phyloP scores from a whole-genome alignment of 1,140 invertebrate species.

The Drosophila subobscura region DNA sequence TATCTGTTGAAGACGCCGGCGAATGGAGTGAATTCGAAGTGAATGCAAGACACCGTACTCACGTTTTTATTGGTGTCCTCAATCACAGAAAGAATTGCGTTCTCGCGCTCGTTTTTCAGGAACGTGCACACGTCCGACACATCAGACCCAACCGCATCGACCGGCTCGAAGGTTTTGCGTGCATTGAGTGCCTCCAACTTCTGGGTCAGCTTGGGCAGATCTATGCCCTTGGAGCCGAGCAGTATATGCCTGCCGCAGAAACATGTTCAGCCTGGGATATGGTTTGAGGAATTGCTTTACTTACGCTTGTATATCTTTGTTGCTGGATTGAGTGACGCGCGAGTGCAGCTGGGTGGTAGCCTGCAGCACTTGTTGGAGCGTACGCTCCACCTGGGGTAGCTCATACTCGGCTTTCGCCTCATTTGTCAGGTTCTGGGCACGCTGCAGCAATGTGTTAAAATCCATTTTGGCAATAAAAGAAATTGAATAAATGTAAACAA shows the following conservation, averaged over 20 bases:
- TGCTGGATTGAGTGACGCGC: slow-evolving; percentile 92
- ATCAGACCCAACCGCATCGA: slow-evolving; percentile 95
- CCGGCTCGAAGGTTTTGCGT: slow-evolving; percentile 92
- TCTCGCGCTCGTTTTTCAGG: slow-evolving; percentile 96
- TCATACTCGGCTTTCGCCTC: slow-evolving; percentile 93
- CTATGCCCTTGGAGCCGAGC: slow-evolving; percentile 95
- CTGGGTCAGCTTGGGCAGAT: slow-evolving; percentile 95
- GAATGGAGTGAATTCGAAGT: not conserved
- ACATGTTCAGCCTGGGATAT: not conserved
- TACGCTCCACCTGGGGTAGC: slow-evolving; percentile 94
- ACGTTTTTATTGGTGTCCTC: slow-evolving; percentile 95
- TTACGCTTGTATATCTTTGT: slow-evolving; percentile 97
- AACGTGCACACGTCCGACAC: slow-evolving; percentile 89
- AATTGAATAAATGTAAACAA: slow-evolving; percentile 46
- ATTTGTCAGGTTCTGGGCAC: slow-evolving; percentile 94
- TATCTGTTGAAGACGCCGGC: slow-evolving; percentile 85
- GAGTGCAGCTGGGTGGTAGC: slow-evolving; percentile 95
- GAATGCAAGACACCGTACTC: slow-evolving; percentile 71
- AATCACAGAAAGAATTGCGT: slow-evolving; percentile 95
- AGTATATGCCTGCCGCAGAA: slow-evolving; percentile 89
- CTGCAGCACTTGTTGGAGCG: slow-evolving; percentile 95
- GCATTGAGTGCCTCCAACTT: slow-evolving; percentile 94
- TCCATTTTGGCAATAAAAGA: slow-evolving; percentile 83
- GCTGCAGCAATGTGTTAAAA: slow-evolving; percentile 93
- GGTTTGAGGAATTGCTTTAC: slow-evolving; percentile 63